Conservation (phyloP, 2,797 vertebrate species). For the Dicrostonyx torquatus region DNA sequence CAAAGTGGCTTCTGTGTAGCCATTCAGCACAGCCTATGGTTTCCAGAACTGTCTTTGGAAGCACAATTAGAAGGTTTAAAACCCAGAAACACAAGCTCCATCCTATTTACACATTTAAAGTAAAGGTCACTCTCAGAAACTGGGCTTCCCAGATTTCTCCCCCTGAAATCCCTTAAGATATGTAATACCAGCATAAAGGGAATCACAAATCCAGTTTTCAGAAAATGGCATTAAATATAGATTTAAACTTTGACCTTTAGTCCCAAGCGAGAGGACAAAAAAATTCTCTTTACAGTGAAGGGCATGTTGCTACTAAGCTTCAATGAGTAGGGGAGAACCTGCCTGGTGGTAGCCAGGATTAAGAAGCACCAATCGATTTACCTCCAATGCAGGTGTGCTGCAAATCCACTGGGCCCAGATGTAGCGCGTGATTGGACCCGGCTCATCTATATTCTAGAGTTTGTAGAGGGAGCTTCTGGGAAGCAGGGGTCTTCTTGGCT, state of each 20-base stretch:
- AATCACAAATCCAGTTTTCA: slow-evolving; percentile 85
- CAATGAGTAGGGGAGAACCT: slow-evolving; percentile 79
- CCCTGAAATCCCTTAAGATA: slow-evolving; percentile 84
- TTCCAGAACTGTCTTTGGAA: slow-evolving; percentile 83
- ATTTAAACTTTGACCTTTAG: slow-evolving; percentile 85
- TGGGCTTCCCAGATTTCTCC: slow-evolving; percentile 82
- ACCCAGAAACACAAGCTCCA: slow-evolving; percentile 82
- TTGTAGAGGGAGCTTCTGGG: slow-evolving; percentile 75
- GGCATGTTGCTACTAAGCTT: slow-evolving; percentile 81
- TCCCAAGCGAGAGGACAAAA: slow-evolving; percentile 83
- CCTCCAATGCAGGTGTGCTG: slow-evolving; percentile 80
- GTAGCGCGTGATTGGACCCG: slow-evolving; percentile 59
- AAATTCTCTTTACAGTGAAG: slow-evolving; percentile 81
- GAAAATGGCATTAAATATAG: slow-evolving; percentile 85
- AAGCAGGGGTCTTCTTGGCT: slow-evolving; percentile 77
- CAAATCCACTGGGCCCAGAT: slow-evolving; percentile 71
- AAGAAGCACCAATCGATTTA: slow-evolving; percentile 82
- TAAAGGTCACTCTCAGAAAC: slow-evolving; percentile 82
- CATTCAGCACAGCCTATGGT: slow-evolving; percentile 68
- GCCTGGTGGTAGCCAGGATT: slow-evolving; percentile 78
- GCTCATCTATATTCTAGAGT: slow-evolving; percentile 68
- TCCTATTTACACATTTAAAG: slow-evolving; percentile 83
- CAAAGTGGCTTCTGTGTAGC: slow-evolving; percentile 77
- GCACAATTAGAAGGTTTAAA: slow-evolving; percentile 83
- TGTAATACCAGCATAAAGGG: slow-evolving; percentile 84